These are phyloP conservation scores for Pseudocheirus occidentalis DNA, from an alignment of 2,797 vertebrate genomes.

Conservation along the genomic window DNA sequence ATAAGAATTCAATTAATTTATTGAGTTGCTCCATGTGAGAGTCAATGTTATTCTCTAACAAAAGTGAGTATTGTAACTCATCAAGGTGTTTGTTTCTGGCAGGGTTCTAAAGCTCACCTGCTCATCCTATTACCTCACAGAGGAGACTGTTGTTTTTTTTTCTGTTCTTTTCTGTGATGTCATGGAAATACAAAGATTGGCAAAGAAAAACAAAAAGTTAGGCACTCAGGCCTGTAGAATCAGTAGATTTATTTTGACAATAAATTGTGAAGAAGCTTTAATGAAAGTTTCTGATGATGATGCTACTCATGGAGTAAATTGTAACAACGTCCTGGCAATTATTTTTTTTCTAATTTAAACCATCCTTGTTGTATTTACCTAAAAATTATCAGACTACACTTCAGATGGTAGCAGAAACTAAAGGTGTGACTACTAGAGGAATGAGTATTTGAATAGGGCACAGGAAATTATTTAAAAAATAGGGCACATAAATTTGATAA, in stretches of 20 bases:
- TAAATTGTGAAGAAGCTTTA: neutral
- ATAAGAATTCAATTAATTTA: too few species aligned
- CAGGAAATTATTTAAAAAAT: neutral
- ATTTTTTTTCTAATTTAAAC: neutral
- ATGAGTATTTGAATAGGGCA: too few species aligned
- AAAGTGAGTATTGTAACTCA: too few species aligned
- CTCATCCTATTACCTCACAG: too few species aligned
- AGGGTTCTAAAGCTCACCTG: too few species aligned
- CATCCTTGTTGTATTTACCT: neutral
- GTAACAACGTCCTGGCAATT: neutral
- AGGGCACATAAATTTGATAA: too few species aligned
- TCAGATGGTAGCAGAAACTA: neutral
- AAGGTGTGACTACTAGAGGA: neutral
- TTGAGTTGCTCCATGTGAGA: too few species aligned
- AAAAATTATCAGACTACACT: neutral
- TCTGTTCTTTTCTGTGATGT: neutral
- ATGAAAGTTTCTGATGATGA: neutral
- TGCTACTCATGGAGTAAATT: neutral
- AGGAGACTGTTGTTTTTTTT: accelerated
- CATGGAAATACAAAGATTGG: neutral
- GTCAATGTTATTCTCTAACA: too few species aligned
- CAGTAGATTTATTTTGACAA: neutral
- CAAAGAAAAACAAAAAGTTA: too few species aligned
- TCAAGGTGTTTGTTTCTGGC: too few species aligned
- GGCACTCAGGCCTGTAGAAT: too few species aligned